Evolutionary conservation across 2,113 vertebrate genomes (phyloP).

Genomic region (Corythaeola cristata): DNA sequence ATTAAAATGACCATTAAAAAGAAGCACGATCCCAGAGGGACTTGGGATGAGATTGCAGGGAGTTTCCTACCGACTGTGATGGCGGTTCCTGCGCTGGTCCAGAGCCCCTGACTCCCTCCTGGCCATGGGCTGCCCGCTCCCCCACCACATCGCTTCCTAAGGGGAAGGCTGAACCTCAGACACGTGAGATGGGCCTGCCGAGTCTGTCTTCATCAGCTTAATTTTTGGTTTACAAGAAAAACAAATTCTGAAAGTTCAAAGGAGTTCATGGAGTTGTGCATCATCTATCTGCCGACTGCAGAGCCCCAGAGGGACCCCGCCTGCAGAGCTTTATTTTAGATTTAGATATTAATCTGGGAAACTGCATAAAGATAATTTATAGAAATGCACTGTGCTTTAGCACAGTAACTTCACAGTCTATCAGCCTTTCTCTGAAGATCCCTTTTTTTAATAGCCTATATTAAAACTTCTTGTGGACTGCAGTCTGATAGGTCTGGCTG

Average conservation of each 20-base stretch:
- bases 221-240: conserved; percentile 18
- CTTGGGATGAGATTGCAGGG: neutral
- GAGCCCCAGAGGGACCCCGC: neutral
- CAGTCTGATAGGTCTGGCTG: neutral
- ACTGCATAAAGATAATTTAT: conserved; percentile 46
- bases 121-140: neutral
- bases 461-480: neutral
- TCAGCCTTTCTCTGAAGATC: conserved; percentile 12
- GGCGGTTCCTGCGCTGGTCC: neutral
- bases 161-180: neutral
- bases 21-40: conserved; percentile 48
- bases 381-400: conserved; percentile 4
- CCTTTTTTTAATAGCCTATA: neutral
- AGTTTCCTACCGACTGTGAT: neutral
- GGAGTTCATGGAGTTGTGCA: conserved; percentile 34
- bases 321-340: conserved; percentile 51
- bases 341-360: conserved; percentile 57
- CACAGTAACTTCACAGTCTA: neutral
- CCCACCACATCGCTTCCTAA: rapidly evolving
- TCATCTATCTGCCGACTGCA: conserved; percentile 39
- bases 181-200: neutral
- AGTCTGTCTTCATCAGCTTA: neutral
- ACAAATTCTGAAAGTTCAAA: conserved; percentile 52
- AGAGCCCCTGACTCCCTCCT: neutral
- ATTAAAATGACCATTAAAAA: conserved; percentile 71